Evolutionary conservation across 2,797 vertebrate species (phyloP), one percentile per base, ranked within the genome.

Genomic region (Thaleichthys pacificus): DNA sequence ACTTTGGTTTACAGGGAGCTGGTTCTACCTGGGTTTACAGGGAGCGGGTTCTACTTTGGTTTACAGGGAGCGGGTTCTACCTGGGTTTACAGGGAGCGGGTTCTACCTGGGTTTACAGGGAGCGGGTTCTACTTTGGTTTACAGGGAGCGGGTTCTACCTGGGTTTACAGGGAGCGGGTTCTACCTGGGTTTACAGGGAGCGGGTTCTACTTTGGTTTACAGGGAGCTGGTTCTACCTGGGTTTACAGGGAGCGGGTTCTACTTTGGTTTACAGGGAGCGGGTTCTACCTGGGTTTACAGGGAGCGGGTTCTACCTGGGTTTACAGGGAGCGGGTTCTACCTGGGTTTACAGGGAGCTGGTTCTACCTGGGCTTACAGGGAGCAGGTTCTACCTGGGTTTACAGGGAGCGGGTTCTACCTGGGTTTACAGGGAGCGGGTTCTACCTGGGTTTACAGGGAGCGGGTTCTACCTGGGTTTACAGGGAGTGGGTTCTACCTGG

Each of bases 351-450:
- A 61, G n/a, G 78, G 78, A 42, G 38, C 7, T 9, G 9, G 38
- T 42, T 42, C 38, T 42, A 42, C 7, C 38, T 9, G 38, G 38
- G 38, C 9, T 42, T 42, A 42, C 38, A 42, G 38, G 7, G 9
- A 38, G 35, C 8, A 6, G 8, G 35, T 38, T 38, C 35, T 38
- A 38, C 8, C 35, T 38, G 35, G 35, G 38, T 42, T 42, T 42
- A 11, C 38, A 26, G 1, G 24, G 24, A 42, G 38, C 7, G 1
- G 77, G 78, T 54, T 69, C 35, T 58, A 64, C 32, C 56, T 57
- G 24, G 32, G 71, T 80, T 78, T 70, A 68, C 28, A 42, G 8
- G 35, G 6, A 61, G n/a, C 21, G 57, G 77, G 78, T 54, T 69
- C 35, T 58, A 64, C 32, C 56, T 57, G 24, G 32, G 71, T 80